phyloP scores from a whole-genome alignment of 2,888 invertebrate species.

The Anthophora plumipes region DNA sequence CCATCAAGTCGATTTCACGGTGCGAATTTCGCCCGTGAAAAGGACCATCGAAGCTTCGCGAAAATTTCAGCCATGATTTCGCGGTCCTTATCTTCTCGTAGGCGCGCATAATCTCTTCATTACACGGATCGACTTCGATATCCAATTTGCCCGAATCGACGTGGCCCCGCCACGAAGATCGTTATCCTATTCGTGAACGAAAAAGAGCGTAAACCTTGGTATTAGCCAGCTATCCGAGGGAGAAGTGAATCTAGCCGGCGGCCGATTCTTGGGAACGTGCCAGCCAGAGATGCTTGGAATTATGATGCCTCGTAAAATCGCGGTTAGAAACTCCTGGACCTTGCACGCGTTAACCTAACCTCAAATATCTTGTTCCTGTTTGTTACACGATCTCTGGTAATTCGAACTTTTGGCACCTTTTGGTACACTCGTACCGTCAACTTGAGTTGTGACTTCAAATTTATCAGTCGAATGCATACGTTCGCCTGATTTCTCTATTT shows the following conservation, averaged over 20 bases:
- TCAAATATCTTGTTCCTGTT: constrained; percentile 3
- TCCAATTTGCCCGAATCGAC: constrained; percentile 62
- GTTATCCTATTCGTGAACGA: constrained; percentile 60
- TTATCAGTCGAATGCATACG: not conserved
- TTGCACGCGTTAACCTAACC: not conserved
- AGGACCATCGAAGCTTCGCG: not conserved
- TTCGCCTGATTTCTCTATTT: too few relatives aligned
- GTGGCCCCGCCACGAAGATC: constrained; percentile 49
- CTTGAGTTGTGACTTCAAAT: not conserved
- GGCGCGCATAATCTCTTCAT: constrained; percentile 67
- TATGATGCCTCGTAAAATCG: constrained; percentile 59
- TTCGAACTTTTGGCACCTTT: not conserved
- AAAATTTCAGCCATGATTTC: constrained; percentile 44
- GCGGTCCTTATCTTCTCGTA: constrained; percentile 24
- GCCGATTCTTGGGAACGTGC: constrained; percentile 70
- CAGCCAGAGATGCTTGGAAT: constrained; percentile 55
- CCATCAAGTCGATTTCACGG: constrained; percentile 33
- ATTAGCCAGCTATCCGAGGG: constrained; percentile 71
- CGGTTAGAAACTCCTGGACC: constrained; percentile 41
- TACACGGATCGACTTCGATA: constrained; percentile 56
- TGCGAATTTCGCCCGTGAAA: constrained; percentile 5
- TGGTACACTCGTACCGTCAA: not conserved
- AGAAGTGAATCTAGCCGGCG: constrained; percentile 63
- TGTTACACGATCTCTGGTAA: not conserved
- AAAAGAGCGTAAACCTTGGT: constrained; percentile 69